These are phyloP conservation scores for Oriolus oriolus DNA, from an alignment of 2,113 vertebrate genomes.

Conservation along the genomic window DNA sequence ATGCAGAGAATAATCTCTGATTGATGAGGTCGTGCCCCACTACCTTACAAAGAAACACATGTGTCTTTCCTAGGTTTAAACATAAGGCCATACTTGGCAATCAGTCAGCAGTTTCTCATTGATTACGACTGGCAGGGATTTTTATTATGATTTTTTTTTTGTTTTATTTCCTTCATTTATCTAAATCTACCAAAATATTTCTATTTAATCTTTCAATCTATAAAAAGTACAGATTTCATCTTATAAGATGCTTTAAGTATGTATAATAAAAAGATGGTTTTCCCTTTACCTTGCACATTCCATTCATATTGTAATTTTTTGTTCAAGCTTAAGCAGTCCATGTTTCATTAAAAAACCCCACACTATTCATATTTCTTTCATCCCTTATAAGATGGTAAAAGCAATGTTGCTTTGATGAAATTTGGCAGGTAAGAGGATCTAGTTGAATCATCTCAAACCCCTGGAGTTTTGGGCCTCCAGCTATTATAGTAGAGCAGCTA, in stretches of 20 bases:
- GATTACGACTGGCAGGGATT: slow-evolving; percentile 42
- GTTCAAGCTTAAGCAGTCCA: slow-evolving; percentile 17
- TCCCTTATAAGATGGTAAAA: slow-evolving; percentile 51
- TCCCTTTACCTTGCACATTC: slow-evolving; percentile 41
- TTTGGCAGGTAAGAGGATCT: slow-evolving; percentile 60
- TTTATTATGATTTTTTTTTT: slow-evolving; percentile 51
- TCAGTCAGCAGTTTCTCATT: slow-evolving; percentile 43
- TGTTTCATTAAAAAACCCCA: slow-evolving; percentile 19
- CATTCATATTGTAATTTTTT: slow-evolving; percentile 56
- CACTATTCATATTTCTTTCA: slow-evolving; percentile 39
- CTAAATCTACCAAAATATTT: slow-evolving; percentile 11
- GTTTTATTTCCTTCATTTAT: slow-evolving; percentile 34
- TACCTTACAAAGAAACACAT: slow-evolving; percentile 52
- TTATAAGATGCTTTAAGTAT: not conserved
- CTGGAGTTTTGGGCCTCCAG: slow-evolving; percentile 57
- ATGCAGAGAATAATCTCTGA: slow-evolving; percentile 60
- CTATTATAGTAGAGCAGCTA: slow-evolving; percentile 51
- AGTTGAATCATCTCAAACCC: slow-evolving; percentile 58
- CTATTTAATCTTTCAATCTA: slow-evolving; percentile 9
- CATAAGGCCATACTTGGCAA: slow-evolving; percentile 15
- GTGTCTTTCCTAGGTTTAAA: slow-evolving; percentile 15
- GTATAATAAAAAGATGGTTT: slow-evolving; percentile 17
- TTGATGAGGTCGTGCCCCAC: slow-evolving; percentile 44
- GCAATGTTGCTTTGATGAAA: slow-evolving; percentile 48
- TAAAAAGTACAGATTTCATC: slow-evolving; percentile 13